These are phyloP conservation scores for Trypoxylus dichotomus DNA, from an alignment of 1,140 invertebrate genomes.

Conservation along the genomic window DNA sequence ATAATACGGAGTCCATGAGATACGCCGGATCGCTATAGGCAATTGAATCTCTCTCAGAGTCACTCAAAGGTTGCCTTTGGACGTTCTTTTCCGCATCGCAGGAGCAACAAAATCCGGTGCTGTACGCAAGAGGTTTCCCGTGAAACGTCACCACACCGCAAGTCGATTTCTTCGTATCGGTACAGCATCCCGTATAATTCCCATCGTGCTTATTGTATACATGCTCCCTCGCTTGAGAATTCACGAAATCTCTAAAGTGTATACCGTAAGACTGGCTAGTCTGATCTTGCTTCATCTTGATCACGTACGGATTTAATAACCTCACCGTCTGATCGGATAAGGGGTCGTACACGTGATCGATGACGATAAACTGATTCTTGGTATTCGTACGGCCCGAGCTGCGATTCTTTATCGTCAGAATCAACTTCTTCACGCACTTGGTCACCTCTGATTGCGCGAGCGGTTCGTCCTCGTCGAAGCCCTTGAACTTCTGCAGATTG, in stretches of 20 bases:
- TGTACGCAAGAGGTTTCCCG: constrained; percentile 51
- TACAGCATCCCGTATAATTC: constrained; percentile 54
- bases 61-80: constrained; percentile 38
- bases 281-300: constrained; percentile 54
- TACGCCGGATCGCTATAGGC: constrained; percentile 39
- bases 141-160: constrained; percentile 51
- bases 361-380: constrained; percentile 53
- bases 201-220: constrained; percentile 53
- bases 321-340: constrained; percentile 49
- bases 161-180: constrained; percentile 48
- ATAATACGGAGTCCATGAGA: constrained; percentile 38
- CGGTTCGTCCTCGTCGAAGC: constrained; percentile 40
- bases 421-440: constrained; percentile 48
- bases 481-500: constrained; percentile 34
- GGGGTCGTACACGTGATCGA: constrained; percentile 55
- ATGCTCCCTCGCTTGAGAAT: constrained; percentile 53
- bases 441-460: constrained; percentile 37
- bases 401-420: constrained; percentile 46
- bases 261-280: constrained; percentile 53
- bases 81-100: constrained; percentile 49
- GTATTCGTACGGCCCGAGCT: constrained; percentile 46
- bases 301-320: constrained; percentile 54
- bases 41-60: constrained; percentile 23
- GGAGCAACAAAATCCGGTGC: constrained; percentile 58
- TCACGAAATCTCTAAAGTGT: constrained; percentile 53